Base-by-base conservation (phyloP, 35 echinoderm and acorn worm species). In the Patiria miniata region DNA sequence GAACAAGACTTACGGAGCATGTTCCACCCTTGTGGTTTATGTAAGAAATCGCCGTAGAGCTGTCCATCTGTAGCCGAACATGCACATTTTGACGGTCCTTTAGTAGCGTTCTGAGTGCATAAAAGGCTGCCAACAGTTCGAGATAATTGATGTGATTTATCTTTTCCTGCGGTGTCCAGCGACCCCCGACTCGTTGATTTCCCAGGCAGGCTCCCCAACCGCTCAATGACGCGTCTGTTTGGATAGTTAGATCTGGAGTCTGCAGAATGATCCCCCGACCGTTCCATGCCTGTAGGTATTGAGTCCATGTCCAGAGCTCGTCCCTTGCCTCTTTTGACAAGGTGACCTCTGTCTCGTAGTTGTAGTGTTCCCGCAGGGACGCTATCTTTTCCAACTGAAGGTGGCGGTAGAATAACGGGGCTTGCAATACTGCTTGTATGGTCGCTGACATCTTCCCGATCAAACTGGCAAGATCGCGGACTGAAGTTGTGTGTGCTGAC, bases 131-230 rank as follows among this genome's bases (percentile, higher is more conserved):
- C 29, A 82, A n/a, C n/a, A n/a, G n/a, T n/a, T n/a, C n/a, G n/a
- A n/a, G n/a, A n/a, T n/a, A n/a, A n/a, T n/a, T n/a, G n/a, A n/a
- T n/a, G n/a, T n/a, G n/a, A n/a, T n/a, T n/a, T n/a, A n/a, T n/a
- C n/a, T n/a, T n/a, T n/a, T n/a, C n/a, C n/a, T n/a, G n/a, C n/a
- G n/a, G n/a, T n/a, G n/a, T n/a, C n/a, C n/a, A n/a, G n/a, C n/a
- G n/a, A n/a, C n/a, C n/a, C n/a, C n/a, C n/a, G n/a, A n/a, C n/a
- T n/a, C n/a, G n/a, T n/a, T n/a, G n/a, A 29, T 34, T 1, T 33
- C 78, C n/a, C n/a, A n/a, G n/a, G n/a, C n/a, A n/a, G n/a, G 82
- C 89, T 22, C 68, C 82, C 77, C 89, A 85, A 21, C 68, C 89
- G 3, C 57, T 22, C 2, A 2, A 55, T 0, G 90, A n/a, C n/a